These are phyloP conservation scores for Melanostigma gelatinosum DNA, from an alignment of 2,113 vertebrate genomes.

Conservation along the genomic window DNA sequence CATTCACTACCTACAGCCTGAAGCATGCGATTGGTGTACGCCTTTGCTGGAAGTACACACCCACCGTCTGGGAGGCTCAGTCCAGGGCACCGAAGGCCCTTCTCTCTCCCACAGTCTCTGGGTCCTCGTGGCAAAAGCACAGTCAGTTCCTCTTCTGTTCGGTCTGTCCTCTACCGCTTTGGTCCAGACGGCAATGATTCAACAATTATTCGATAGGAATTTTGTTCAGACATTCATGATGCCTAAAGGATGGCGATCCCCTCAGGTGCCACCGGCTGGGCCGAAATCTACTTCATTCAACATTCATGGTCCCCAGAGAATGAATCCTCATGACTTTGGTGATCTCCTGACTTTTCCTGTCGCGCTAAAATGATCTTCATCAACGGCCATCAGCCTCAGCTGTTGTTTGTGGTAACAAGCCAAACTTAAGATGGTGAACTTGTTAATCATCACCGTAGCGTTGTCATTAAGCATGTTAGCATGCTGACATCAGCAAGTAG, in stretches of 20 bases:
- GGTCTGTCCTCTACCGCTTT: neutral
- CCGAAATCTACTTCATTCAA: neutral
- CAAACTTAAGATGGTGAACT: neutral
- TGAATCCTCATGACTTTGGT: neutral
- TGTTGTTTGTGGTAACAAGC: neutral
- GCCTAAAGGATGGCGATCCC: neutral
- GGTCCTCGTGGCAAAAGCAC: constrained; percentile 43
- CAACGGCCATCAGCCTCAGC: neutral
- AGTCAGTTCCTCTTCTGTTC: constrained; percentile 58
- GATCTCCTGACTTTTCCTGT: neutral
- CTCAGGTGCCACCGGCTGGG: no score
- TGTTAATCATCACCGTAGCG: neutral
- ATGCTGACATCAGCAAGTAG: neutral
- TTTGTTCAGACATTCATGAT: neutral
- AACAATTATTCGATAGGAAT: neutral
- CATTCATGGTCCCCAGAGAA: neutral
- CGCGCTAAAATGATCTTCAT: neutral
- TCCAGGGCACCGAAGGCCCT: constrained; percentile 37
- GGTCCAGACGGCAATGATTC: constrained; percentile 7
- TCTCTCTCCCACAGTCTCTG: neutral
- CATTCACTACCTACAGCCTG: constrained; percentile 26
- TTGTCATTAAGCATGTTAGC: neutral
- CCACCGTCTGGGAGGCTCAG: constrained; percentile 23
- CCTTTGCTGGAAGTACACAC: constrained; percentile 31
- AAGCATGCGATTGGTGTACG: constrained; percentile 25